Percentiles rank a stretch among this genome's conserved stretches.
Conservation (phyloP, 2,797 vertebrate genomes). For the Chelmon rostratus region DNA sequence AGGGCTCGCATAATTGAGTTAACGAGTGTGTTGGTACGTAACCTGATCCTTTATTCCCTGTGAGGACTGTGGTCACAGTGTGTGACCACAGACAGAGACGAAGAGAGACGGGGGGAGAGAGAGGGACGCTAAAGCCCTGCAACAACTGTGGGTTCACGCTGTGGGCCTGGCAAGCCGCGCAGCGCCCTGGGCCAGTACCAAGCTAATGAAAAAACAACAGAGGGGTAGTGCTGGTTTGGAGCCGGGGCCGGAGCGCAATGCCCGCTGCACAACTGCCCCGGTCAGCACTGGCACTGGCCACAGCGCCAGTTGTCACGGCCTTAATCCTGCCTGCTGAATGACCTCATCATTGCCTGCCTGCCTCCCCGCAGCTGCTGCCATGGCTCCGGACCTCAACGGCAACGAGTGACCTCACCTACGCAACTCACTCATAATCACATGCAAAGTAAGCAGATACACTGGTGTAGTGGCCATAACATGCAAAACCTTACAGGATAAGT, state of each 20-base stretch:
- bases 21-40: slow-evolving; percentile 79
- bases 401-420: slow-evolving; percentile 69
- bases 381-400: slow-evolving; percentile 55
- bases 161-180: slow-evolving; percentile 64
- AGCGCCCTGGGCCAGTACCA: slow-evolving; percentile 52
- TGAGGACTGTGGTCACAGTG: slow-evolving; percentile 56
- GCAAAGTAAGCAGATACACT: slow-evolving; percentile 51
- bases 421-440: slow-evolving; percentile 37
- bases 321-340: slow-evolving; percentile 81
- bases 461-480: slow-evolving; percentile 42
- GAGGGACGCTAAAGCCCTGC: slow-evolving; percentile 64
- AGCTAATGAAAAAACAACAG: slow-evolving; percentile 82
- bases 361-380: slow-evolving; percentile 64
- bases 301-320: slow-evolving; percentile 80
- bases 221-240: slow-evolving; percentile 63
- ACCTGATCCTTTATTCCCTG: slow-evolving; percentile 70
- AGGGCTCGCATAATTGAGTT: slow-evolving; percentile 82
- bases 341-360: slow-evolving; percentile 76
- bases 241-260: slow-evolving; percentile 49
- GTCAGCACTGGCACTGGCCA: slow-evolving; percentile 72
- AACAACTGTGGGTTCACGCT: slow-evolving; percentile 81
- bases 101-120: slow-evolving; percentile 26
- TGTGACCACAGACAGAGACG: slow-evolving; percentile 66
- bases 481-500: slow-evolving; percentile 32
- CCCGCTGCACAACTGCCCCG: slow-evolving; percentile 69